Base-by-base conservation (phyloP, 2,797 vertebrate genomes). In the Brotula barbata region DNA sequence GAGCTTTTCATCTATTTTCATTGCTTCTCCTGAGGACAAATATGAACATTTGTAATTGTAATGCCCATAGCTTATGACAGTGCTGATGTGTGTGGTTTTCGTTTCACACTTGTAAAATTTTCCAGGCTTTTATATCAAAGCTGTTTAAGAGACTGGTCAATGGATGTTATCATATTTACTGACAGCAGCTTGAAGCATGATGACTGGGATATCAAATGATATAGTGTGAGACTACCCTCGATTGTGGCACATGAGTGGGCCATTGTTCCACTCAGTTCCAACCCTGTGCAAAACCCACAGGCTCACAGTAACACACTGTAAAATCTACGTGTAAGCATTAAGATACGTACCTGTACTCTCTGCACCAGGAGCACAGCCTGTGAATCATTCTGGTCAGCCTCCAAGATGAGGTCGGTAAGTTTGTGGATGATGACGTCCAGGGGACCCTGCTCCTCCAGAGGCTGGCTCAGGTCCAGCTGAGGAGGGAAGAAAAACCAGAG, bases 391-490 rank as follows among this genome's bases (percentile, higher is more conserved):
- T 98, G 96, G 87, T 98, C 96, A 0, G 97, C 97, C 88, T 99
- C 96, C 21, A 98, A 90, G 78, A 99, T 97, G 78, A 98, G 91
- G 78, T 99, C 96, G 0, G 96, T 98, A 87, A 99, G 91, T 85
- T 98, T 98, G 91, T 99, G 97, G 85, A 98, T 98, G 84, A 99
- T 98, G 88, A 98, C 95, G 21, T 98, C 96, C 87, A 99, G 89
- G 0, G 95, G 96, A 9, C 96, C 96, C 83, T 98, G 96, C 52
- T 96, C 95, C 87, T 98, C 96, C 43, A 99, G 91, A 2, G 95
- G 95, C 82, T 91, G 94, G 84, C 87, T 96, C 44, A 98, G 93
- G 84, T 99, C 94, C 85, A 98, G 92, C 97, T 99, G 68, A 3
- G 68, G 49, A 60, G 19, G 69, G 49, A 65, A 71, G 21, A 61